Evolutionary conservation across 2,797 vertebrate species (phyloP).

Genomic region (Sebastes miniatus): DNA sequence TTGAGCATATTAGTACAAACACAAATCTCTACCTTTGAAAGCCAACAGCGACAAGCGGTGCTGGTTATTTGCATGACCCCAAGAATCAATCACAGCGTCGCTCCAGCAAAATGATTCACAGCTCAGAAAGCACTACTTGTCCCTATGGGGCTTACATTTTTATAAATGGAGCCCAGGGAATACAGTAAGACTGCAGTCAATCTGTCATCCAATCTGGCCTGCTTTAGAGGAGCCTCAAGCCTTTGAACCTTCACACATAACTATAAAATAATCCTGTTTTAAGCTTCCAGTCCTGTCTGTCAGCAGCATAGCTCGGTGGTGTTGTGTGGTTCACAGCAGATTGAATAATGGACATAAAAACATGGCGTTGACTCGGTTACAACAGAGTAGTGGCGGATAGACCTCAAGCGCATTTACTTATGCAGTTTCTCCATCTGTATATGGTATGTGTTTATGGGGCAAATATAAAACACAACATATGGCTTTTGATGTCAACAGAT

Average conservation of each 20-base stretch:
- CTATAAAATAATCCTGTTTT: constrained; percentile 39
- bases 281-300: constrained; percentile 26
- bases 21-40: constrained; percentile 20
- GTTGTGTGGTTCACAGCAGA: neutral
- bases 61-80: constrained; percentile 38
- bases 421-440: neutral
- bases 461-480: constrained; percentile 17
- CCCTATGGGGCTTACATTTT: constrained; percentile 31
- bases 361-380: neutral
- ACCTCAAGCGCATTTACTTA: neutral
- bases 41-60: neutral
- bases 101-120: constrained; percentile 33
- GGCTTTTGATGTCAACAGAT: constrained; percentile 42
- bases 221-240: constrained; percentile 31
- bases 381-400: neutral
- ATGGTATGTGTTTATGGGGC: neutral
- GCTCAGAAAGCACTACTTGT: constrained; percentile 25
- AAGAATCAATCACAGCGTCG: constrained; percentile 22
- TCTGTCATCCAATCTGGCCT: constrained; percentile 64
- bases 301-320: neutral
- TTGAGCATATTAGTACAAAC: neutral
- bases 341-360: constrained; percentile 9
- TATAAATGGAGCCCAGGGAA: constrained; percentile 42
- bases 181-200: constrained; percentile 52
- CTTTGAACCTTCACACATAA: constrained; percentile 45